Evolutionary conservation across 1,140 invertebrate genomes (phyloP).

Genomic region (Caenorhabditis tropicalis): DNA sequence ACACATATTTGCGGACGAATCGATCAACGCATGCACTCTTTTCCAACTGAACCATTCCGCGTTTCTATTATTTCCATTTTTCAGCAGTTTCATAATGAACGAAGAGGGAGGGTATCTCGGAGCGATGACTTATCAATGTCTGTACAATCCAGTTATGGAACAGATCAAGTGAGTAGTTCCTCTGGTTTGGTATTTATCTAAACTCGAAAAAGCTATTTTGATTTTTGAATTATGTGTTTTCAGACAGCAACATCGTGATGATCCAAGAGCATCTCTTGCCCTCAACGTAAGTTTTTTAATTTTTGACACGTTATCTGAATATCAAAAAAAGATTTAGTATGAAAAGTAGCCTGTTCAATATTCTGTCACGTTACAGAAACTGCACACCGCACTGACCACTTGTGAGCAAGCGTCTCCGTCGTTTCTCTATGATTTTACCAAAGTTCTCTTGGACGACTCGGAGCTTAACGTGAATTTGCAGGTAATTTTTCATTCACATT

Average conservation of each 20-base stretch:
- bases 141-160: conserved; percentile 63
- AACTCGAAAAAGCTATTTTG: too few relatives aligned
- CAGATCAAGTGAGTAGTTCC: conserved; percentile 3
- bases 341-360: too few relatives aligned
- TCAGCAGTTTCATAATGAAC: conserved; percentile 53
- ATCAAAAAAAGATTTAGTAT: too few relatives aligned
- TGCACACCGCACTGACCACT: conserved; percentile 60
- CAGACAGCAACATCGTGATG: conserved; percentile 55
- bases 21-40: conserved; percentile 16
- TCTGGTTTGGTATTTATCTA: background rate
- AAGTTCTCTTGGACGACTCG: conserved; percentile 63
- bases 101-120: conserved; percentile 66
- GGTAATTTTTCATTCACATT: conserved; percentile 56
- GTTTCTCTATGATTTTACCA: conserved; percentile 69
- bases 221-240: too few relatives aligned
- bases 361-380: conserved; percentile 52
- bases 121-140: conserved; percentile 68
- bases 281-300: conserved; percentile 61
- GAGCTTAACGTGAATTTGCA: conserved; percentile 69
- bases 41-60: background rate
- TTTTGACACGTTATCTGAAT: background rate
- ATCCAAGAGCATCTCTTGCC: conserved; percentile 64
- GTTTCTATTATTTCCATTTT: background rate
- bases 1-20: conserved; percentile 12
- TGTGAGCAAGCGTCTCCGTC: conserved; percentile 66